These are phyloP conservation scores for Hoplostethus atlanticus DNA, from an alignment of 2,797 vertebrate species.

Conservation along the genomic window DNA sequence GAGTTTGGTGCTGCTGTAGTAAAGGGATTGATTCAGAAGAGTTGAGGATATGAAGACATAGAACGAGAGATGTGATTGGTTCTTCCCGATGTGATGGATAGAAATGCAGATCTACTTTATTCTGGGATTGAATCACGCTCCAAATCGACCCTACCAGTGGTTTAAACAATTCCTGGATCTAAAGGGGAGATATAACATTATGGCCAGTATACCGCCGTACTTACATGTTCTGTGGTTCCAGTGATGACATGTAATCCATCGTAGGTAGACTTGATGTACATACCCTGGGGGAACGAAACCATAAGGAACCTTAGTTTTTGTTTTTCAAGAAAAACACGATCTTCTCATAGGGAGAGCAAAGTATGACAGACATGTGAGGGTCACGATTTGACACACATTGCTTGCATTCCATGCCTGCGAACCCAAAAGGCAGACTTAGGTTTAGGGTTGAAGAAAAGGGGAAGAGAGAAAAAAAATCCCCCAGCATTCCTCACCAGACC, in stretches of 20 bases:
- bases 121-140: too few relatives aligned
- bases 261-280: slow-evolving; percentile 98
- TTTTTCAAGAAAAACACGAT: slow-evolving; percentile 29
- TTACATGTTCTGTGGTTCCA: slow-evolving; percentile 96
- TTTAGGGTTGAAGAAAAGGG: slow-evolving; percentile 7
- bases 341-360: slow-evolving; percentile 24
- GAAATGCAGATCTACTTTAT: too few relatives aligned
- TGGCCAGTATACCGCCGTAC: slow-evolving; percentile 69
- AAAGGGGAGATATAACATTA: background rate
- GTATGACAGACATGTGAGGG: slow-evolving; percentile 26
- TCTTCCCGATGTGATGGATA: too few relatives aligned
- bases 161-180: too few relatives aligned
- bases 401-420: slow-evolving; percentile 24
- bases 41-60: background rate
- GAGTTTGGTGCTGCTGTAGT: slow-evolving; percentile 24
- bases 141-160: too few relatives aligned
- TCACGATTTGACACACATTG: slow-evolving; percentile 47
- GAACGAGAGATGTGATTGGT: background rate
- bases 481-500: slow-evolving; percentile 89
- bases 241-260: slow-evolving; percentile 96
- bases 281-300: slow-evolving; percentile 84
- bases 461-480: background rate
- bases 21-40: slow-evolving; percentile 10
- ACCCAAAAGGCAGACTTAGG: slow-evolving; percentile 7
- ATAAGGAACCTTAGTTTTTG: slow-evolving; percentile 4